Evolutionary conservation across 1,140 invertebrate species (phyloP).

Genomic region (Antheraea pernyi): DNA sequence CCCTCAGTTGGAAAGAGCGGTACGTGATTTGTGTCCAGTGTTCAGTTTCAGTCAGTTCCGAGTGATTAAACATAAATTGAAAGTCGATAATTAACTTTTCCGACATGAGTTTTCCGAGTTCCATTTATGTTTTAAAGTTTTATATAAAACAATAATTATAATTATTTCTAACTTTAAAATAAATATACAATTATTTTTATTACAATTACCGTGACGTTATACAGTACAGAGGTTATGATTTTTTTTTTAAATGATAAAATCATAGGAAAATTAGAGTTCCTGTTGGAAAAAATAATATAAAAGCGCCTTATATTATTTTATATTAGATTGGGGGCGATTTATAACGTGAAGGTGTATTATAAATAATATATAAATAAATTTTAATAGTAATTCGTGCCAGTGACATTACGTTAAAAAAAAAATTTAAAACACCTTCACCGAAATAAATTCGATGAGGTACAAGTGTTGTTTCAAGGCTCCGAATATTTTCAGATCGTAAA

Average conservation of each 20-base stretch:
- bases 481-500: slow-evolving; percentile 23
- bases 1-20: slow-evolving; percentile 94
- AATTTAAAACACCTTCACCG: slow-evolving; percentile 14
- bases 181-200: neutral
- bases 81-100: neutral
- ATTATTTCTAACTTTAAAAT: neutral
- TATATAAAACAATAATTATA: neutral
- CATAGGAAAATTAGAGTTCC: neutral
- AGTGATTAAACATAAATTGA: neutral
- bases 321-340: neutral
- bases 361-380: slow-evolving; percentile 1
- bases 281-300: neutral
- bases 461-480: slow-evolving; percentile 24
- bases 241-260: neutral
- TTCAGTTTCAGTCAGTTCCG: neutral
- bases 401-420: slow-evolving; percentile 19
- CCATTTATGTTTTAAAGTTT: too few relatives aligned
- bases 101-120: too few relatives aligned
- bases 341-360: neutral
- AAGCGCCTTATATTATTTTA: neutral
- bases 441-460: slow-evolving; percentile 27
- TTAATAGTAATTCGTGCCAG: slow-evolving; percentile 4
- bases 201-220: neutral
- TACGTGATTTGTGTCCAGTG: slow-evolving; percentile 74
- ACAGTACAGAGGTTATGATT: neutral